phyloP scores from a whole-genome alignment of 2,888 invertebrate species.

The Patella ulyssiponensis region DNA sequence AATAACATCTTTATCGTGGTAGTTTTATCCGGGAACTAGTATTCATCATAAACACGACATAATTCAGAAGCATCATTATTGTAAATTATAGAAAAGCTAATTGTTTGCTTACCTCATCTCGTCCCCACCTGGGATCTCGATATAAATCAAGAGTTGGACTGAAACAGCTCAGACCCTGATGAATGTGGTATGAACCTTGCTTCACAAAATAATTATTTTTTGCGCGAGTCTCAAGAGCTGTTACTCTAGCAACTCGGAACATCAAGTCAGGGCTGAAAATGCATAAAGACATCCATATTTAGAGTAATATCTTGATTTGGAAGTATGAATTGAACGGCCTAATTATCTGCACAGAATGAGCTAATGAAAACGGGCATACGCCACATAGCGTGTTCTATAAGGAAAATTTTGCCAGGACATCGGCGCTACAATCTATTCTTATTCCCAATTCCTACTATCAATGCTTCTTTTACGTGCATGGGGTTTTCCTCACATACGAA shows the following conservation, averaged over 20 bases:
- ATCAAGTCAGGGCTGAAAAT: slow-evolving; percentile 53
- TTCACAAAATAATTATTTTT: slow-evolving; percentile 1
- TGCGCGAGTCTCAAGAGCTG: not conserved
- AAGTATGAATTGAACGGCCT: too few species aligned
- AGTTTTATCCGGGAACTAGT: too few species aligned
- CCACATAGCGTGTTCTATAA: not conserved
- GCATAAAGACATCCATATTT: slow-evolving; percentile 40
- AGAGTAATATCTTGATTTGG: too few species aligned
- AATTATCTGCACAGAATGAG: slow-evolving; percentile 17
- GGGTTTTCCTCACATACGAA: too few species aligned
- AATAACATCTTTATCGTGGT: too few species aligned
- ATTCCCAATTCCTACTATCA: too few species aligned
- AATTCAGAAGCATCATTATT: too few species aligned
- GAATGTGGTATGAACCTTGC: not conserved
- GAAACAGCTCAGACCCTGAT: not conserved
- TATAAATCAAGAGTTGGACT: slow-evolving; percentile 60
- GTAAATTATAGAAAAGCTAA: too few species aligned
- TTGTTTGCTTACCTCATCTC: slow-evolving; percentile 58
- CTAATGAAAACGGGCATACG: not conserved
- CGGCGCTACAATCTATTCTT: too few species aligned
- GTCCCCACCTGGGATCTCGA: slow-evolving; percentile 66
- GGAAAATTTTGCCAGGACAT: too few species aligned
- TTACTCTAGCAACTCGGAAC: not conserved
- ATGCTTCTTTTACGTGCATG: too few species aligned
- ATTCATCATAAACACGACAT: too few species aligned